Evolutionary conservation across 2,113 vertebrate genomes (phyloP).

Genomic region (Rhadina sibilatrix): DNA sequence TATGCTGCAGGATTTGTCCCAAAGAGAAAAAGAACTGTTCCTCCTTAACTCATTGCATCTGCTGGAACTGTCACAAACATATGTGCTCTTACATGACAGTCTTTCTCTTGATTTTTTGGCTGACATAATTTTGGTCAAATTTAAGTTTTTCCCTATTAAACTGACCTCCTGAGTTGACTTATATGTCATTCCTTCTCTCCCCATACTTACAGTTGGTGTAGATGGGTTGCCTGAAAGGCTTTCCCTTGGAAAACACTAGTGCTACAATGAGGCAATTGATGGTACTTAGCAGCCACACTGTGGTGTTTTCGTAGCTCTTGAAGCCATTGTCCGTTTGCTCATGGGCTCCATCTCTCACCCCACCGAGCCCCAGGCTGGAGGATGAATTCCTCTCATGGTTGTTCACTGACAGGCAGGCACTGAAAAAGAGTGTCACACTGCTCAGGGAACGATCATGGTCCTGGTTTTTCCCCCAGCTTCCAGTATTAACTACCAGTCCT

Average conservation of each 20-base stretch:
- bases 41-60: background rate
- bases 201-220: slow-evolving; percentile 80
- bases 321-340: background rate
- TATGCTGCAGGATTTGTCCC: background rate
- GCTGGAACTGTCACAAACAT: background rate
- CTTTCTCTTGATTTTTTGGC: background rate
- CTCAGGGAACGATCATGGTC: background rate
- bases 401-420: slow-evolving; percentile 48
- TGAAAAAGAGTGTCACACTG: slow-evolving; percentile 25
- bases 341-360: background rate
- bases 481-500: background rate
- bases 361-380: background rate
- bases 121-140: background rate
- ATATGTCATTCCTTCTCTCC: background rate
- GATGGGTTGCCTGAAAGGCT: slow-evolving; percentile 77
- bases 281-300: slow-evolving; percentile 78
- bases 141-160: background rate
- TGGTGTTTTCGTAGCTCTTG: slow-evolving; percentile 78
- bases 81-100: background rate
- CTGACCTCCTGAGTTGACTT: background rate
- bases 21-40: background rate
- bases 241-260: slow-evolving; percentile 80
- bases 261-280: slow-evolving; percentile 76
- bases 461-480: background rate
- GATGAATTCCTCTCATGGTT: background rate